These are phyloP conservation scores for Streblospio benedicti DNA, from an alignment of 1,140 invertebrate species.

Conservation along the genomic window DNA sequence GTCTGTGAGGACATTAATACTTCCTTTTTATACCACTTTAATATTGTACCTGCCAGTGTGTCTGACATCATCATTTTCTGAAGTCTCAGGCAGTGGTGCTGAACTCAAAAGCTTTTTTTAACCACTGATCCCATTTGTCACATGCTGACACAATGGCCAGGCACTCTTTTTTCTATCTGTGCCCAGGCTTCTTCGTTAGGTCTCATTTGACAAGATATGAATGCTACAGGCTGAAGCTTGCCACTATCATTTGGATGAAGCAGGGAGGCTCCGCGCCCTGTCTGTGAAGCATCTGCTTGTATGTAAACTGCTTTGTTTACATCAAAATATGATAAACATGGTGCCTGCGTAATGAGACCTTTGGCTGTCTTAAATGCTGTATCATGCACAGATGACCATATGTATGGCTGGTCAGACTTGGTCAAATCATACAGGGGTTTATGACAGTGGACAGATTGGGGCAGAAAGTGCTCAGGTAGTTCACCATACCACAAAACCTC, in stretches of 20 bases:
- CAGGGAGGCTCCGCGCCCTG: background rate
- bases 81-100: conserved; percentile 28
- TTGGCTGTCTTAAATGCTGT: too few relatives aligned
- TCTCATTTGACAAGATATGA: background rate
- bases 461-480: background rate
- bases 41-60: conserved; percentile 42
- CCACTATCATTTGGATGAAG: conserved; percentile 6
- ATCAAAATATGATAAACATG: too few relatives aligned
- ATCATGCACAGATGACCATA: too few relatives aligned
- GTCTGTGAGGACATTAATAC: conserved; percentile 43
- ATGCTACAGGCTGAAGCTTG: background rate
- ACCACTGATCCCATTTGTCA: too few relatives aligned
- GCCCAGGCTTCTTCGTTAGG: conserved; percentile 48
- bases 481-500: too few relatives aligned
- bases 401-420: too few relatives aligned
- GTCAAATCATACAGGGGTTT: too few relatives aligned
- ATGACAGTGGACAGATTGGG: background rate
- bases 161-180: conserved; percentile 49
- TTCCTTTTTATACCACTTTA: conserved; percentile 33
- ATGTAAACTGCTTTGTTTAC: too few relatives aligned
- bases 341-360: too few relatives aligned
- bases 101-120: conserved; percentile 26
- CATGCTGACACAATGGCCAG: too few relatives aligned
- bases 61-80: conserved; percentile 42
- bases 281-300: background rate